Evolutionary conservation across 1,140 invertebrate species (phyloP).

Genomic region (Diabrotica virgifera): DNA sequence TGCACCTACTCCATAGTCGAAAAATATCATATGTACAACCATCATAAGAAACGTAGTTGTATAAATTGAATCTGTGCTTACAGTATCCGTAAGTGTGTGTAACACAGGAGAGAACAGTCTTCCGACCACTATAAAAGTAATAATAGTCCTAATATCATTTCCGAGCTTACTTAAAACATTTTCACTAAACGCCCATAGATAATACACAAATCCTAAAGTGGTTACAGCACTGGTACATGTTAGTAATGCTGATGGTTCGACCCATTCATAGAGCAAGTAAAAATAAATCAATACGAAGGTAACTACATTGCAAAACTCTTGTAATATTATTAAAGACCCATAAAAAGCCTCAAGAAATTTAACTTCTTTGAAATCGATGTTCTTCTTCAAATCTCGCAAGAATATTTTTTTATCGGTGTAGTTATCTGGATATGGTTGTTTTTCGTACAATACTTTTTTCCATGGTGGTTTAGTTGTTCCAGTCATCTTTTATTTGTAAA

Average conservation of each 20-base stretch:
- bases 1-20: slow-evolving; percentile 84
- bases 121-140: slow-evolving; percentile 79
- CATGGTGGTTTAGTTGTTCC: slow-evolving; percentile 52
- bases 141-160: slow-evolving; percentile 55
- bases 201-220: slow-evolving; percentile 55
- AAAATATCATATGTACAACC: slow-evolving; percentile 83
- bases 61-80: slow-evolving; percentile 96
- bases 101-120: slow-evolving; percentile 85
- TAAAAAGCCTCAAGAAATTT: slow-evolving; percentile 65
- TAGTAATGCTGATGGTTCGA: slow-evolving; percentile 61
- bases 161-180: slow-evolving; percentile 30
- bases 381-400: slow-evolving; percentile 80
- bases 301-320: slow-evolving; percentile 72
- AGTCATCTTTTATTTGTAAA: neutral
- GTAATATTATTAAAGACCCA: slow-evolving; percentile 69
- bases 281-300: slow-evolving; percentile 74
- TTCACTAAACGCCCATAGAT: slow-evolving; percentile 46
- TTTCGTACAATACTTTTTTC: slow-evolving; percentile 87
- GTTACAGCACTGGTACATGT: slow-evolving; percentile 54
- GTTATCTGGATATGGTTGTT: slow-evolving; percentile 84
- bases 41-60: slow-evolving; percentile 86
- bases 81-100: slow-evolving; percentile 92
- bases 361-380: slow-evolving; percentile 73
- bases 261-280: slow-evolving; percentile 66
- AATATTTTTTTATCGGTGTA: slow-evolving; percentile 82